A percentile compares a stretch with the other conserved stretches of the same genome.
phyloP scores from a whole-genome alignment of 2,888 invertebrate genomes.

The Drosophila diplacantha region DNA sequence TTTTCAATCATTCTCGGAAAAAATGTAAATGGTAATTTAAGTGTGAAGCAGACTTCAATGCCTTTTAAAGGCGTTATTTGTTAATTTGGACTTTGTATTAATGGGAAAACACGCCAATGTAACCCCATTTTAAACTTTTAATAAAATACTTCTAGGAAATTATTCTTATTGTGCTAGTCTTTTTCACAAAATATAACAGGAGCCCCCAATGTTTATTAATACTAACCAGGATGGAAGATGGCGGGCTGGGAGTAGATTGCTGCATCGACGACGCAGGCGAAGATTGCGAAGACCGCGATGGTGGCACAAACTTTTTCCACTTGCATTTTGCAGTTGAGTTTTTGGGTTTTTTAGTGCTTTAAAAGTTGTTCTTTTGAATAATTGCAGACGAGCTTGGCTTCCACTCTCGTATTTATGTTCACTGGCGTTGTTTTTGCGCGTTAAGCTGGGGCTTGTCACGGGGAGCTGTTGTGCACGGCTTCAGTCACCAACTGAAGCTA shows the following conservation, averaged over 20 bases:
- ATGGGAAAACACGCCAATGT: not conserved
- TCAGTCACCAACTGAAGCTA: slow-evolving; percentile 65
- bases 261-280: slow-evolving; percentile 60
- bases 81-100: not conserved
- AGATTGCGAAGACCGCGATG: slow-evolving; percentile 57
- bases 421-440: slow-evolving; percentile 16
- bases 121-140: not conserved
- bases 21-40: slow-evolving; percentile 11
- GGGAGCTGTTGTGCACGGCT: slow-evolving; percentile 51
- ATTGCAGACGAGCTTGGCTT: slow-evolving; percentile 8
- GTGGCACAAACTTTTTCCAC: slow-evolving; percentile 65
- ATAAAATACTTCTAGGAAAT: not conserved
- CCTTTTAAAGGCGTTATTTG: not conserved
- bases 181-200: not conserved
- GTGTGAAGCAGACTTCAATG: slow-evolving; percentile 13
- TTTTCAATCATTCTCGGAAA: slow-evolving; percentile 13
- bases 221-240: slow-evolving; percentile 74
- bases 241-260: slow-evolving; percentile 74
- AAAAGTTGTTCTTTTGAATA: not conserved
- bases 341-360: not conserved
- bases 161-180: not conserved
- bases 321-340: slow-evolving; percentile 60
- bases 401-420: slow-evolving; percentile 29
- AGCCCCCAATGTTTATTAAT: slow-evolving; percentile 22
- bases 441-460: slow-evolving; percentile 9